phyloP scores from a whole-genome alignment of 37 sponge, comb jelly and placozoan species.

The Axinella damicornis region DNA sequence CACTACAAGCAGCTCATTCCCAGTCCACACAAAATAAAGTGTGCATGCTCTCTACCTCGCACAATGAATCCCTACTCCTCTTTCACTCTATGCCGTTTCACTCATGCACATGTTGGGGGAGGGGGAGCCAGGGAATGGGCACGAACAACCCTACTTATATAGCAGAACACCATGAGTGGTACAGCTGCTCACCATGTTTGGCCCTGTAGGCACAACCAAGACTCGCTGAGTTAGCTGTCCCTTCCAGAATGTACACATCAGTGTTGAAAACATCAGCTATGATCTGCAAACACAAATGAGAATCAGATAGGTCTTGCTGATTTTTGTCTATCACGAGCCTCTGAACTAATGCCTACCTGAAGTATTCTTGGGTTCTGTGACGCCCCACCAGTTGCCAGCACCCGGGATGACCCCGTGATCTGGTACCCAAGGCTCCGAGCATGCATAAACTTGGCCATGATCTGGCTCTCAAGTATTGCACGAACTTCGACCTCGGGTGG shows the following conservation, averaged over 20 bases:
- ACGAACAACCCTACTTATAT: too few species aligned
- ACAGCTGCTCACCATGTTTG: slow-evolving; percentile 57
- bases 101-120: too few species aligned
- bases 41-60: too few species aligned
- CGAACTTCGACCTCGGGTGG: slow-evolving; percentile 73
- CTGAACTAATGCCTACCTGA: slow-evolving; percentile 75
- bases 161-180: too few species aligned
- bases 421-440: slow-evolving; percentile 83
- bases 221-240: slow-evolving; percentile 89
- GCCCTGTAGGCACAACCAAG: slow-evolving; percentile 93
- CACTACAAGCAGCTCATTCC: too few species aligned
- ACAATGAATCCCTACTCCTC: neutral
- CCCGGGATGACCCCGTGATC: slow-evolving; percentile 59
- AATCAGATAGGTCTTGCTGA: neutral
- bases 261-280: slow-evolving; percentile 92
- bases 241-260: slow-evolving; percentile 71
- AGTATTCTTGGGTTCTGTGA: slow-evolving; percentile 77
- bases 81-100: too few species aligned
- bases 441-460: slow-evolving; percentile 88
- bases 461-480: slow-evolving; percentile 91
- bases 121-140: too few species aligned
- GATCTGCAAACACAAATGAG: neutral
- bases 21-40: too few species aligned
- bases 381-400: slow-evolving; percentile 95
- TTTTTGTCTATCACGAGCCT: too few species aligned